phyloP scores from a whole-genome alignment of 1,140 invertebrate genomes.

The Pristionchus pacificus region DNA sequence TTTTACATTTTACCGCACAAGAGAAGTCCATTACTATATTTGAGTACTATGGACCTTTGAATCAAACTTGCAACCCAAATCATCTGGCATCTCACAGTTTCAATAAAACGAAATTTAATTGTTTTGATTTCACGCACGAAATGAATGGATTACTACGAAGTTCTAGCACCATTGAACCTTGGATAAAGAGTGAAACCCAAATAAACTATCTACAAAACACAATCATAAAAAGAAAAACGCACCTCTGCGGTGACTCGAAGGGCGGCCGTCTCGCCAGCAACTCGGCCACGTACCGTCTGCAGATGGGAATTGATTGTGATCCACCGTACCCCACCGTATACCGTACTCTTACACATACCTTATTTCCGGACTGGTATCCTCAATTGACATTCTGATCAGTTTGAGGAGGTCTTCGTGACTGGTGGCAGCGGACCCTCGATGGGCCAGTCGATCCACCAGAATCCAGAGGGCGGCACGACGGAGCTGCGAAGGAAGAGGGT shows the following conservation, averaged over 20 bases:
- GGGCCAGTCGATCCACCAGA: neutral
- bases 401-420: neutral
- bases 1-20: neutral
- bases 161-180: too few species aligned
- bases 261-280: neutral
- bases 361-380: neutral
- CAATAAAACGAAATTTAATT: constrained; percentile 15
- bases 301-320: neutral
- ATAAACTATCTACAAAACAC: neutral
- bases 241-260: neutral
- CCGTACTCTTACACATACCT: neutral
- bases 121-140: constrained; percentile 13
- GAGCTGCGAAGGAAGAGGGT: too few species aligned
- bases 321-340: too few species aligned
- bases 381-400: neutral
- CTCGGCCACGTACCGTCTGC: neutral
- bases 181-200: neutral
- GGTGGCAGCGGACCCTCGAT: neutral
- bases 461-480: neutral
- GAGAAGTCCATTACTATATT: neutral
- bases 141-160: constrained; percentile 13
- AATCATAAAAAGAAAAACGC: neutral
- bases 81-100: constrained; percentile 19
- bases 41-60: neutral
- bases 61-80: neutral